Evolutionary conservation across 2,113 vertebrate genomes (phyloP).

Genomic region (Chloroceryle aenea): DNA sequence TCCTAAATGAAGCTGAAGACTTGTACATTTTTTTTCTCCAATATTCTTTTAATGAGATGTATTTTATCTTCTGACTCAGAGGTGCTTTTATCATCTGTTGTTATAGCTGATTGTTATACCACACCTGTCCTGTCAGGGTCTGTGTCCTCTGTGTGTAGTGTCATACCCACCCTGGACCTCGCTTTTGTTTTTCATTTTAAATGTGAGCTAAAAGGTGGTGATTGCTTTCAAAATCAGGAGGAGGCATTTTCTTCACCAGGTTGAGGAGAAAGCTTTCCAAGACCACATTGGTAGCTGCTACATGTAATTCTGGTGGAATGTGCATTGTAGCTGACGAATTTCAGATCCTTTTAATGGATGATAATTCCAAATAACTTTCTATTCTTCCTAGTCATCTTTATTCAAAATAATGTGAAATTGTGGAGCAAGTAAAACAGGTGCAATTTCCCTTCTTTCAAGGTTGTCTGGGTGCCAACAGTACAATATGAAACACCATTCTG

Average conservation of each 20-base stretch:
- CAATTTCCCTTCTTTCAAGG: neutral
- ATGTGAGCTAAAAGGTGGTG: neutral
- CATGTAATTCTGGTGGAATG: neutral
- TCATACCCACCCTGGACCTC: no score
- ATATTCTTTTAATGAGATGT: neutral
- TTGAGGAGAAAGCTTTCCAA: neutral
- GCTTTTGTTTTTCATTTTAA: no score
- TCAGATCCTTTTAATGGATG: neutral
- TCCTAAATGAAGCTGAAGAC: neutral
- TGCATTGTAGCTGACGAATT: neutral
- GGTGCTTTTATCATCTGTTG: neutral
- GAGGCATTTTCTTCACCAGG: neutral
- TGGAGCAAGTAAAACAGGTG: neutral
- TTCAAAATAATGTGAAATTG: neutral
- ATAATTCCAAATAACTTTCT: neutral
- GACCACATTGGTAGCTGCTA: neutral
- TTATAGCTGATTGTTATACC: neutral
- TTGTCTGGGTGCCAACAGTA: neutral
- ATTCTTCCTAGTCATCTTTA: neutral
- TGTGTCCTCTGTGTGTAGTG: no score
- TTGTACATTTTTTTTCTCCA: neutral
- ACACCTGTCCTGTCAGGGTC: no score
- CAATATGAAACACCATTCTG: neutral
- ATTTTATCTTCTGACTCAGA: neutral
- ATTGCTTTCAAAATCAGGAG: neutral